Evolutionary conservation across 2,113 vertebrate genomes (phyloP).

Genomic region (Grantiella picta): DNA sequence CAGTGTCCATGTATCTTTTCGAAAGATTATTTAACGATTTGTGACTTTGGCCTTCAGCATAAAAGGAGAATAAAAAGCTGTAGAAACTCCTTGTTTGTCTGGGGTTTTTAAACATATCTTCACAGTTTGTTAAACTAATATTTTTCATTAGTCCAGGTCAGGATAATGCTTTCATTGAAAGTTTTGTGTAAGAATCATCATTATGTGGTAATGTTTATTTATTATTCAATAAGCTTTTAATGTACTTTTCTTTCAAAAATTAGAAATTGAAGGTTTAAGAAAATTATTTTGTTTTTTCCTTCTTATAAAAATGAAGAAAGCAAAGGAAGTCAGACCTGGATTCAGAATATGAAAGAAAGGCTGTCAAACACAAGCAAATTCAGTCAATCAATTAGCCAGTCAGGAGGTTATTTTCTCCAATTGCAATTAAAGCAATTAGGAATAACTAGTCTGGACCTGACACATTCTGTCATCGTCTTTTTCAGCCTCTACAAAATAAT

Average conservation of each 20-base stretch:
- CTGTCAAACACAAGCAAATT: neutral
- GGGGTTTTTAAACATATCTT: neutral
- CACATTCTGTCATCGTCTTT: neutral
- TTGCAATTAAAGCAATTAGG: neutral
- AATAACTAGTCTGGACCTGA: neutral
- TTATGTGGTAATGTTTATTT: neutral
- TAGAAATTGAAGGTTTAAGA: neutral
- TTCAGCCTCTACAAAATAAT: neutral
- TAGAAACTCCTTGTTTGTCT: neutral
- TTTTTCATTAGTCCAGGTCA: neutral
- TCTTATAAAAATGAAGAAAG: neutral
- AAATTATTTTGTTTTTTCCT: neutral
- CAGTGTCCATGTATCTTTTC: neutral
- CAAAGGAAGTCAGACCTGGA: neutral
- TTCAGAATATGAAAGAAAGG: neutral
- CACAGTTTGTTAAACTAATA: neutral
- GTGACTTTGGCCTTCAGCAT: neutral
- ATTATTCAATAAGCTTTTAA: neutral
- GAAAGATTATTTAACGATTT: neutral
- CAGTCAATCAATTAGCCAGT: neutral
- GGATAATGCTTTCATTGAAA: neutral
- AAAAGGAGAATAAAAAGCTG: neutral
- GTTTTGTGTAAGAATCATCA: neutral
- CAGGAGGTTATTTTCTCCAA: neutral
- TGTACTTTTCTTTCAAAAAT: neutral